phyloP scores from a whole-genome alignment of 2,888 invertebrate genomes.

The Artemia sinica region DNA sequence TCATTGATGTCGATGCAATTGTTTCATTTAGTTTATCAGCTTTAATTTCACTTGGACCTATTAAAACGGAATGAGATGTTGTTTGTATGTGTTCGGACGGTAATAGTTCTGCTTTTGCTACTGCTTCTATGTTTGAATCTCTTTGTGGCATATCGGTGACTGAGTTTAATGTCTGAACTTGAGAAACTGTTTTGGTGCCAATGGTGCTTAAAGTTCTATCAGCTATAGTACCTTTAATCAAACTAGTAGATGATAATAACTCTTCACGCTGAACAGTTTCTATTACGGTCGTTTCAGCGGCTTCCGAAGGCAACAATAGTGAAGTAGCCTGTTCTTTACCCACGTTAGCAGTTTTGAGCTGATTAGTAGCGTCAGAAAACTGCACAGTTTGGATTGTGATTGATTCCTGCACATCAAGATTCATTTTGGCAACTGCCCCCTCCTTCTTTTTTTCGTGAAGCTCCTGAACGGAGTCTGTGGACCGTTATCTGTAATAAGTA shows the following conservation, averaged over 20 bases:
- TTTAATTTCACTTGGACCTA: not conserved
- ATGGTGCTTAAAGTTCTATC: not conserved
- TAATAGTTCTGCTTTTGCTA: constrained; percentile 27
- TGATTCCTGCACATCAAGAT: not conserved
- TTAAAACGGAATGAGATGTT: not conserved
- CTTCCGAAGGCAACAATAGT: not conserved
- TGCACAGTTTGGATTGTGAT: not conserved
- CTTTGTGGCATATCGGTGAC: constrained; percentile 22
- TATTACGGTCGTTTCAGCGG: not conserved
- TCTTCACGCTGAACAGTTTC: constrained; percentile 5
- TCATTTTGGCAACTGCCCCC: not conserved
- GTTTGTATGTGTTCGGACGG: constrained; percentile 5
- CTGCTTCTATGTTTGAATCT: constrained; percentile 25
- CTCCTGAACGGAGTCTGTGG: not conserved
- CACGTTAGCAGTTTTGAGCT: not conserved
- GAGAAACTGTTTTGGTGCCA: not conserved
- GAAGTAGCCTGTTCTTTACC: not conserved
- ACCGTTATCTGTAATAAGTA: not conserved
- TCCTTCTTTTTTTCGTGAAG: not conserved
- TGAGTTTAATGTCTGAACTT: constrained; percentile 21
- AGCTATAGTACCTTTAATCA: not conserved
- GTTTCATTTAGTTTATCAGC: too few relatives aligned
- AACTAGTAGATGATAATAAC: not conserved
- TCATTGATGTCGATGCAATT: too few relatives aligned
- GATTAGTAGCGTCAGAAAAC: not conserved